phyloP scores from a whole-genome alignment of 1,140 invertebrate genomes.

The Habropoda laboriosa region DNA sequence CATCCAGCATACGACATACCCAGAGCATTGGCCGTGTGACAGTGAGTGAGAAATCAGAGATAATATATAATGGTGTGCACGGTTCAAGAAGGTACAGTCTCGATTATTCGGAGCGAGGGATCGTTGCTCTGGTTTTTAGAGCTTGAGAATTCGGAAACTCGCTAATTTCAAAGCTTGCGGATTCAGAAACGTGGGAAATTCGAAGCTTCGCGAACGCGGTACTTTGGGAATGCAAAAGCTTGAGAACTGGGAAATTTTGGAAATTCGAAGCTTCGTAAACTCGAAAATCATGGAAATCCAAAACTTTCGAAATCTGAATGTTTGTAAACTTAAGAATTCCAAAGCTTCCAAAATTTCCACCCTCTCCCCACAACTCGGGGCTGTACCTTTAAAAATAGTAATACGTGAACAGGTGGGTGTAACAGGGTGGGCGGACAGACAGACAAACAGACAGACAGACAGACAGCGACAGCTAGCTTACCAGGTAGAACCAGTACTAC shows the following conservation, averaged over 20 bases:
- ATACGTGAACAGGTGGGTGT: slow-evolving; percentile 58
- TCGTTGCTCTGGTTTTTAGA: too few relatives aligned
- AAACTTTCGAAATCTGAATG: too few relatives aligned
- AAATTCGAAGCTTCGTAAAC: too few relatives aligned
- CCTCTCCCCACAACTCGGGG: slow-evolving; percentile 25
- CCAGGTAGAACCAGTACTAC: slow-evolving; percentile 74
- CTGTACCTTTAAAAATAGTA: slow-evolving; percentile 55
- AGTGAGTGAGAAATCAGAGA: slow-evolving; percentile 78
- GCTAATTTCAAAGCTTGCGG: too few relatives aligned
- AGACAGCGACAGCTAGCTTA: slow-evolving; percentile 79
- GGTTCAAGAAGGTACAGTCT: slow-evolving; percentile 51
- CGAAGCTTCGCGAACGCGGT: too few relatives aligned
- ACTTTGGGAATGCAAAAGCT: too few relatives aligned
- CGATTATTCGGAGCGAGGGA: background rate
- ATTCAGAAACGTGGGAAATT: too few relatives aligned
- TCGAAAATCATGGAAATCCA: too few relatives aligned
- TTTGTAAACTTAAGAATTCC: too few relatives aligned
- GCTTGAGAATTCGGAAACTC: too few relatives aligned
- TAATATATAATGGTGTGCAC: slow-evolving; percentile 76
- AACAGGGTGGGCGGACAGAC: slow-evolving; percentile 40
- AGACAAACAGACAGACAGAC: slow-evolving; percentile 73
- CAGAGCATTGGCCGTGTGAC: slow-evolving; percentile 81
- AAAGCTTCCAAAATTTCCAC: background rate
- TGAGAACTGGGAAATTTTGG: too few relatives aligned
- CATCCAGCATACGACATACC: slow-evolving; percentile 82